Conservation (phyloP, 92 coral and sea anemone species). For the Epizoanthus stellaris region DNA sequence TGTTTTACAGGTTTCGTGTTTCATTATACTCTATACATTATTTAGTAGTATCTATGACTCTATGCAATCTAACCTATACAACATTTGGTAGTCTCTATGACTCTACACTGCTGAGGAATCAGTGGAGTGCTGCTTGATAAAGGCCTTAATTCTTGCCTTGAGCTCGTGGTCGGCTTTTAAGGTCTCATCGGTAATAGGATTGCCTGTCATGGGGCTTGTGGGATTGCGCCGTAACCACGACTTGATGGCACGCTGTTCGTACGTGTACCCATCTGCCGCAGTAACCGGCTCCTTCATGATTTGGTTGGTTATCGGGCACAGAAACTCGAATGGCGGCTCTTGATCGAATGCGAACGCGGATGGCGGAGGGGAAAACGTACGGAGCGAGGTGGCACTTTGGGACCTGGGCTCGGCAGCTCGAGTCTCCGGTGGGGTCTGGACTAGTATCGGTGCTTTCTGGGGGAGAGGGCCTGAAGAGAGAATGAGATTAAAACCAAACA, state of each 20-base stretch:
- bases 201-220: slow-evolving; percentile 87
- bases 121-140: slow-evolving; percentile 58
- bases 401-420: slow-evolving; percentile 53
- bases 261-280: slow-evolving; percentile 83
- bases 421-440: slow-evolving; percentile 51
- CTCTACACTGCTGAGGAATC: background rate
- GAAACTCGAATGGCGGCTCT: slow-evolving; percentile 84
- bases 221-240: slow-evolving; percentile 81
- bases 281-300: slow-evolving; percentile 79
- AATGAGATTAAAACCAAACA: background rate
- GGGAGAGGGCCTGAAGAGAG: slow-evolving; percentile 67
- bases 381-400: slow-evolving; percentile 44
- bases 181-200: slow-evolving; percentile 67
- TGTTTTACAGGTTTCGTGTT: too few species aligned
- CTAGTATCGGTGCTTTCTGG: slow-evolving; percentile 48
- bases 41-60: too few species aligned
- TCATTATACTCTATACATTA: too few species aligned
- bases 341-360: slow-evolving; percentile 53
- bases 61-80: too few species aligned
- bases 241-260: slow-evolving; percentile 79
- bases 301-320: slow-evolving; percentile 85
- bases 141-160: slow-evolving; percentile 66
- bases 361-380: slow-evolving; percentile 59
- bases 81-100: too few species aligned
- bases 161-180: slow-evolving; percentile 73